Base-by-base conservation (phyloP, 2,888 invertebrate genomes). In the Cremastobaeus sp. region DNA sequence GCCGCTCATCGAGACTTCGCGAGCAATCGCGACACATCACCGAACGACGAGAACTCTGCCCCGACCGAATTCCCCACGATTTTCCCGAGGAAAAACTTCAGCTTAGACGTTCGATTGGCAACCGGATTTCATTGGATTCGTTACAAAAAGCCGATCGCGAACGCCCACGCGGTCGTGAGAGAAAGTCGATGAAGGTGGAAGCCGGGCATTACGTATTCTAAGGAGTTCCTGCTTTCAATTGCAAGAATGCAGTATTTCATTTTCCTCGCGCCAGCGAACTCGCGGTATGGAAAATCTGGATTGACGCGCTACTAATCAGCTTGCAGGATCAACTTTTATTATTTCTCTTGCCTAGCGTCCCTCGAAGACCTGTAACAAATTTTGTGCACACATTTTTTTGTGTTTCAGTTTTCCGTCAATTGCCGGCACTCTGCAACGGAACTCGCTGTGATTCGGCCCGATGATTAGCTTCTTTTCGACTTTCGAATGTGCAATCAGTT, bases 1-100 rank as follows among this genome's bases (percentile, higher is more conserved):
- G 83, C 78, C 84, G 81, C 80, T 84, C 85, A 86, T 86, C 83
- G 86, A 84, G 83, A 82, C 82, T 80, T 79, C 79, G 79, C 79
- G 82, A 81, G 83, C 84, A 83, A 78, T 79, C 83, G 75, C 83
- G 83, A 85, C 80, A 83, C 86, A 86, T 83, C 78, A 81, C 82
- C 82, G 76, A 76, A 12, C 54, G 32, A 57, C 57, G 32, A 37
- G 15, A 28, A 34, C 64, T 9, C 28, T 64, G 39, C 30, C 66
- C 34, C 35, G n/a, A 25, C 18, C 9, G 25, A 25, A 55, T 18
- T 30, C 43, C 11, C 4, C 20, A 1, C n/a, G n/a, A 25, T 9
- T 37, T 21, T 14, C 20, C 12, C 14, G 11, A 52, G 25, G 25
- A 20, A 43, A 4, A 55, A 43, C 30, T 39, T 39, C 28, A 39